Evolutionary conservation across 2,797 vertebrate species (phyloP).

Genomic region (Lepilemur septentrionalis): DNA sequence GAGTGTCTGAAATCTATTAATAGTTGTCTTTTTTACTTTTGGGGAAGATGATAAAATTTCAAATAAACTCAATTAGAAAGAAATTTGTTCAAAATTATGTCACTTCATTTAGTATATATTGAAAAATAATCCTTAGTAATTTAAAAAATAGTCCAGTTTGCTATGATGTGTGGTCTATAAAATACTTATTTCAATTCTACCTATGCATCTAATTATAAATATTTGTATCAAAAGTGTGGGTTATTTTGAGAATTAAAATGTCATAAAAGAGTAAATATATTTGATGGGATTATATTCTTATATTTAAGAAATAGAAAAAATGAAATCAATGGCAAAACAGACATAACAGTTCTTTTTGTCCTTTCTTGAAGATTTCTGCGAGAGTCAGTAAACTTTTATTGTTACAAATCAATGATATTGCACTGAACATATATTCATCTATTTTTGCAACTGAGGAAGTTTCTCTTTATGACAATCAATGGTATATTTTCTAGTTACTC

Average conservation of each 20-base stretch:
- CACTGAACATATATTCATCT: not conserved
- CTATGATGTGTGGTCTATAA: not conserved
- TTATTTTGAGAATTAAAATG: not conserved
- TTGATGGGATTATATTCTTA: not conserved
- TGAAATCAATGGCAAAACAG: not conserved
- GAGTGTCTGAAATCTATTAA: not conserved
- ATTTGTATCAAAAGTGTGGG: not conserved
- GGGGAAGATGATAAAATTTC: not conserved
- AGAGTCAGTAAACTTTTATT: not conserved
- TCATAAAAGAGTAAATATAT: not conserved
- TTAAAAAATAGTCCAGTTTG: not conserved
- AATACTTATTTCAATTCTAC: not conserved
- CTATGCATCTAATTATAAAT: not conserved
- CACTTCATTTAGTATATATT: not conserved
- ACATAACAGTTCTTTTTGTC: not conserved
- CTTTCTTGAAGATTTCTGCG: not conserved
- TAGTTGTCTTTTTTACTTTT: not conserved
- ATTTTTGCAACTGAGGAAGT: not conserved
- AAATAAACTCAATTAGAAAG: not conserved
- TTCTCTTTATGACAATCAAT: not conserved
- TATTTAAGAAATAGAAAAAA: not conserved
- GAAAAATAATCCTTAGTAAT: not conserved
- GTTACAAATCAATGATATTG: not conserved
- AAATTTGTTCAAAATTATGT: slow-evolving; percentile 5
- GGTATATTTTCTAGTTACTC: not conserved